Conservation (phyloP, 2,797 vertebrate genomes). For the Gymnoscopelus braueri region DNA sequence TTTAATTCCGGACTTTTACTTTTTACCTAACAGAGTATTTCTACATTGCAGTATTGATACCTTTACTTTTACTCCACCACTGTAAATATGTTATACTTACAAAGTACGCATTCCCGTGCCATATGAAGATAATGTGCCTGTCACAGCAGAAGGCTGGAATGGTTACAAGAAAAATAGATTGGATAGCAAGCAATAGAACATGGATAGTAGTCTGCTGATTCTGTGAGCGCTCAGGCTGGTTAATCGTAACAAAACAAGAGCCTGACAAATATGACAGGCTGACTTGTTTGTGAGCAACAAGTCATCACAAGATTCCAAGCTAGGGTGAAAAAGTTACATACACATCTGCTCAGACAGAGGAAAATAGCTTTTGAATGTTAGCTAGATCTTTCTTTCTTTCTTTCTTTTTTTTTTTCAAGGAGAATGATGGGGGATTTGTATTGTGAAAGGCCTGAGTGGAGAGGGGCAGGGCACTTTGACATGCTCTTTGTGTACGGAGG, state of each 20-base stretch:
- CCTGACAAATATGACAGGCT: constrained; percentile 55
- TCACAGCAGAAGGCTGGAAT: constrained; percentile 16
- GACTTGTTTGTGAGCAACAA: constrained; percentile 68
- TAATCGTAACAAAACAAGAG: constrained; percentile 49
- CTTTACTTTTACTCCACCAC: too few species aligned
- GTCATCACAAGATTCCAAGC: constrained; percentile 81
- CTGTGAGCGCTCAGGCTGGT: constrained; percentile 26
- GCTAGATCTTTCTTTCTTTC: constrained; percentile 26
- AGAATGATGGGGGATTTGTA: constrained; percentile 79
- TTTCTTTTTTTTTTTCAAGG: background rate
- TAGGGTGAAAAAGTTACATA: constrained; percentile 78
- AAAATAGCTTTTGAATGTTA: constrained; percentile 50
- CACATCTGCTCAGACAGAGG: constrained; percentile 70
- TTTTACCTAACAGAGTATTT: too few species aligned
- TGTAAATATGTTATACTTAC: too few species aligned
- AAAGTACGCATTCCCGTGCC: too few species aligned
- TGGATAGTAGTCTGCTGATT: constrained; percentile 10
- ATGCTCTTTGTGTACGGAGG: constrained; percentile 76
- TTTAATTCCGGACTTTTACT: too few species aligned
- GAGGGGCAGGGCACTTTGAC: constrained; percentile 74
- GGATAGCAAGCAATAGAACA: constrained; percentile 10
- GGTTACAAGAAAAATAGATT: constrained; percentile 2
- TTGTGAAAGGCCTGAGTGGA: constrained; percentile 75
- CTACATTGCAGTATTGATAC: too few species aligned
- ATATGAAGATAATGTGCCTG: background rate